phyloP scores from a whole-genome alignment of 2,113 vertebrate species.

The Erythrolamprus reginae region DNA sequence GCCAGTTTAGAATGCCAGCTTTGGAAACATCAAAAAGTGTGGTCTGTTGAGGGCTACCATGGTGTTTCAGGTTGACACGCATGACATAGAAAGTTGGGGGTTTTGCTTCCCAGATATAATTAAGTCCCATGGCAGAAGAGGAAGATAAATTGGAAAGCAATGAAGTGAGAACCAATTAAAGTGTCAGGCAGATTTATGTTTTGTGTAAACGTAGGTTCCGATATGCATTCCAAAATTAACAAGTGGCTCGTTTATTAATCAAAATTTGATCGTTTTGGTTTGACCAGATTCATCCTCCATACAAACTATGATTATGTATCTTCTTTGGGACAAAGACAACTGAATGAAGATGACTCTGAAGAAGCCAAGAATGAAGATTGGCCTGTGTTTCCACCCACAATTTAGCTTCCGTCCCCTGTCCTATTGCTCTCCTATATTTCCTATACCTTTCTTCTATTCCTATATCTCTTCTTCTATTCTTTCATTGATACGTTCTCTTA shows the following conservation, averaged over 20 bases:
- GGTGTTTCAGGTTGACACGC: neutral
- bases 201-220: constrained; percentile 6
- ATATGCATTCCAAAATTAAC: constrained; percentile 27
- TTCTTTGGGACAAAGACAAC: neutral
- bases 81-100: neutral
- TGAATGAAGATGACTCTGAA: neutral
- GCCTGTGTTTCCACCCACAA: no score
- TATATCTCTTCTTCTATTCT: no score
- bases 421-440: no score
- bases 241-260: constrained; percentile 12
- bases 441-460: no score
- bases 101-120: neutral
- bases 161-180: constrained; percentile 28
- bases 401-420: no score
- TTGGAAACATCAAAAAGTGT: no score
- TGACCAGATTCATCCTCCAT: neutral
- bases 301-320: neutral
- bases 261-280: constrained; percentile 15
- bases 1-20: neutral
- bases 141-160: constrained; percentile 28
- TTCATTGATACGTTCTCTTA: no score
- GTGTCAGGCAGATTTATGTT: neutral
- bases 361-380: neutral
- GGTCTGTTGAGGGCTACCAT: neutral
- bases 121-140: neutral